Conservation (phyloP, 2,888 invertebrate species). For the Halictus ligatus region DNA sequence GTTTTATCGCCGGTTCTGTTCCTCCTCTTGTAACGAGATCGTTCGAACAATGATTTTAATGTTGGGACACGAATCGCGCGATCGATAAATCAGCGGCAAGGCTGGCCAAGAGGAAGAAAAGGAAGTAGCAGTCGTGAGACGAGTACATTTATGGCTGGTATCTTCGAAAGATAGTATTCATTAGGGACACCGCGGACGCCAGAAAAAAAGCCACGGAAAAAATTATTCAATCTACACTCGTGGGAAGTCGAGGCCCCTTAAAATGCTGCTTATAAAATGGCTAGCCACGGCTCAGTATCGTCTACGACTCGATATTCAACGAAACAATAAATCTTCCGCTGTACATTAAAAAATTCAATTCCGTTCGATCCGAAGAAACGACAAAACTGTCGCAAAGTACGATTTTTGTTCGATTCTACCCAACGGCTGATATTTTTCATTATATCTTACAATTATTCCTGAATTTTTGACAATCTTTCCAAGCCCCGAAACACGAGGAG, state of each 20-base stretch:
- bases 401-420: background rate
- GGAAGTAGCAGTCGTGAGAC: constrained; percentile 28
- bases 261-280: constrained; percentile 19
- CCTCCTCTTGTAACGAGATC: background rate
- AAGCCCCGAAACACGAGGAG: too few relatives aligned
- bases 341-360: background rate
- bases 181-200: constrained; percentile 44
- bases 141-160: constrained; percentile 56
- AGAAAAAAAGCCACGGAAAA: constrained; percentile 48
- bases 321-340: background rate
- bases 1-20: background rate
- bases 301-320: background rate
- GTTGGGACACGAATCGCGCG: background rate
- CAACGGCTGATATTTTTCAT: too few relatives aligned
- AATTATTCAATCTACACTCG: constrained; percentile 54
- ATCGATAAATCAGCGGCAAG: constrained; percentile 25
- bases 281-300: too few relatives aligned
- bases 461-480: too few relatives aligned
- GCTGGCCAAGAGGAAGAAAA: constrained; percentile 32
- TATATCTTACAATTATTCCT: too few relatives aligned
- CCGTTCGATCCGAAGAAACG: background rate
- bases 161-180: constrained; percentile 64
- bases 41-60: constrained; percentile 20
- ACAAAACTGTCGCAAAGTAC: background rate
- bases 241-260: constrained; percentile 47